Conservation (phyloP, 2,113 vertebrate genomes). For the Melanostigma gelatinosum region DNA sequence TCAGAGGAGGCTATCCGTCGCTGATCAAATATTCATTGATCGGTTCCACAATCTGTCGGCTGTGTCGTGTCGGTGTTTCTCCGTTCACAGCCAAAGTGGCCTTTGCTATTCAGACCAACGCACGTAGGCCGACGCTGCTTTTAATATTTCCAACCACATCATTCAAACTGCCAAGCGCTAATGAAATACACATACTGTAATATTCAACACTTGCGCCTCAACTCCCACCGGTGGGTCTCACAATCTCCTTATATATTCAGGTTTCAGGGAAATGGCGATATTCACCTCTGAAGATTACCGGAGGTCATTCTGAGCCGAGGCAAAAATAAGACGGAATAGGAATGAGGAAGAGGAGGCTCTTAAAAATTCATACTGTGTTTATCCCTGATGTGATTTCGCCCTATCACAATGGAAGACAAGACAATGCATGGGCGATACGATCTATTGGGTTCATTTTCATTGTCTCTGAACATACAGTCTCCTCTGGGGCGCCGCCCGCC, state of each 20-base stretch:
- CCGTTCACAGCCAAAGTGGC: slow-evolving; percentile 33
- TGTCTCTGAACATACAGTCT: slow-evolving; percentile 63
- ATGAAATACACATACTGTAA: slow-evolving; percentile 77
- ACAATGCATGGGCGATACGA: slow-evolving; percentile 80
- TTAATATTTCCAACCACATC: slow-evolving; percentile 67
- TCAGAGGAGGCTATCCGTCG: not conserved
- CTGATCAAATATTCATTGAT: slow-evolving; percentile 67
- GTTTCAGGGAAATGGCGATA: slow-evolving; percentile 64
- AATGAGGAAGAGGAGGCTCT: slow-evolving; percentile 67
- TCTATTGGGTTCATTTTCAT: slow-evolving; percentile 76
- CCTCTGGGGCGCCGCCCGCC: slow-evolving; percentile 55
- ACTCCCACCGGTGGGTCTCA: slow-evolving; percentile 56
- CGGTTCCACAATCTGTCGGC: slow-evolving; percentile 41
- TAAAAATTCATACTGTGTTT: slow-evolving; percentile 83
- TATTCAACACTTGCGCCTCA: slow-evolving; percentile 78
- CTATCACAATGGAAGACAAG: slow-evolving; percentile 72
- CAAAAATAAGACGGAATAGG: slow-evolving; percentile 62
- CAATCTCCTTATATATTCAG: slow-evolving; percentile 70
- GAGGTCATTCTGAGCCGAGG: slow-evolving; percentile 74
- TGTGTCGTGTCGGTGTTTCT: slow-evolving; percentile 36
- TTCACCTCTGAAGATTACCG: slow-evolving; percentile 79
- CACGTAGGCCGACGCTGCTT: slow-evolving; percentile 40
- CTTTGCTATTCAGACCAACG: slow-evolving; percentile 64
- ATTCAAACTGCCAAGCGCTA: slow-evolving; percentile 69
- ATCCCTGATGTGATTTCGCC: slow-evolving; percentile 72